Base-by-base conservation (phyloP, 2,888 invertebrate genomes). In the Protophormia terraenovae region DNA sequence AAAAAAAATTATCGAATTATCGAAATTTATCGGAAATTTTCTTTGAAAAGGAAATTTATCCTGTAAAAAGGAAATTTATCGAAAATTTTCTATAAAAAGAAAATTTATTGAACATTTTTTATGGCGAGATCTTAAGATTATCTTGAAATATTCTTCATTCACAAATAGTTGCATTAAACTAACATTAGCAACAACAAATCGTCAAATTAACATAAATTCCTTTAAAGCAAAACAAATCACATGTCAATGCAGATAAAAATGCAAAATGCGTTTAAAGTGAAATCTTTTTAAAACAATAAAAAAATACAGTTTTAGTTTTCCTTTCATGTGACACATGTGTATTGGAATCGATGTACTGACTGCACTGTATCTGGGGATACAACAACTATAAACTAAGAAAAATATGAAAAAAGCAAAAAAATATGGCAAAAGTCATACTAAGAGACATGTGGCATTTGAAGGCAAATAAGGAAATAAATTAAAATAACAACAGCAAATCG, bases 391-490 rank as follows among this genome's bases (percentile, higher is more conserved):
- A n/a, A n/a, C n/a, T n/a, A n/a, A n/a, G n/a, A n/a, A n/a, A n/a
- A 29, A 24, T 14, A 60, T 0, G 29, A 69, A 60, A 45, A 14
- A 1, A 53, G 2, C 8, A 55, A 77, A 27, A 76, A 80, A 76
- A 62, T 76, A 73, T 81, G 67, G 71, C 81, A 76, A 76, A 69
- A 82, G 66, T 62, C 62, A 76, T 62, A 41, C 27, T 19, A 58
- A 45, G 45, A 53, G 64, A 82, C 82, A 82, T 71, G 71, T 82
- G 82, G 12, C 76, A 76, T 71, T 77, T 71, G 47, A 77, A 71
- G 64, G 76, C 71, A 71, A 82, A 76, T 82, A 71, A 71, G 76
- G 82, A 82, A 82, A 82, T 77, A 82, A 64, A 71, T 71, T 60
- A 53, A 71, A 75, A 60, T 41, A 81, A 64, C 41, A 71, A 55